These are phyloP conservation scores for Nemotelus pantherinus DNA, from an alignment of 2,888 invertebrate genomes.

Conservation along the genomic window DNA sequence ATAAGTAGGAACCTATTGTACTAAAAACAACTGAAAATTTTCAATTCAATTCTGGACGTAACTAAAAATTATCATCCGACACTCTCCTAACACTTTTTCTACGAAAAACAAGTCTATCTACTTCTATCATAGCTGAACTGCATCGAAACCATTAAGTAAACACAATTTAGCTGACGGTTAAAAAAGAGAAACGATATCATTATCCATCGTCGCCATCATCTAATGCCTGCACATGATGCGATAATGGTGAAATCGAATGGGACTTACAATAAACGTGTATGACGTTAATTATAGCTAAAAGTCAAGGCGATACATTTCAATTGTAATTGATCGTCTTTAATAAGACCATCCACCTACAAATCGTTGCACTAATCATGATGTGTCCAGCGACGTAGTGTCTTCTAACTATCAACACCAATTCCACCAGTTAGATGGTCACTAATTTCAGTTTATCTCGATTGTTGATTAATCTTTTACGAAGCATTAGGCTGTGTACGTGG, in stretches of 20 bases:
- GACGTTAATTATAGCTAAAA: constrained; percentile 18
- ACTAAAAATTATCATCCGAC: too few species aligned
- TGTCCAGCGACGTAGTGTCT: background rate
- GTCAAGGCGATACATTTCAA: background rate
- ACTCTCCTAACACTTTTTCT: too few species aligned
- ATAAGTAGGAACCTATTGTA: too few species aligned
- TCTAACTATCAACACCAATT: background rate
- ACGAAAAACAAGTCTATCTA: too few species aligned
- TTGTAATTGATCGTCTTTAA: constrained; percentile 13
- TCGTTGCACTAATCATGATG: background rate
- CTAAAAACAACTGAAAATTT: too few species aligned
- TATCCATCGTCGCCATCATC: constrained; percentile 9
- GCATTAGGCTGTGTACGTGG: too few species aligned
- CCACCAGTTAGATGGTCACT: background rate
- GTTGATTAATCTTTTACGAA: constrained; percentile 24
- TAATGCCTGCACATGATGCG: too few species aligned
- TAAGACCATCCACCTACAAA: constrained; percentile 10
- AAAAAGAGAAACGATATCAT: constrained; percentile 32
- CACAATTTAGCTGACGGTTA: background rate
- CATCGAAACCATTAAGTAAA: too few species aligned
- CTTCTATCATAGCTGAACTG: too few species aligned
- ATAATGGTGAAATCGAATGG: constrained; percentile 36
- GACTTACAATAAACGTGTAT: background rate
- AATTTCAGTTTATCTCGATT: background rate
- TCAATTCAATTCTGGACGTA: too few species aligned